Conservation (phyloP, 2,797 vertebrate genomes). For the Cirrhinus molitorella region DNA sequence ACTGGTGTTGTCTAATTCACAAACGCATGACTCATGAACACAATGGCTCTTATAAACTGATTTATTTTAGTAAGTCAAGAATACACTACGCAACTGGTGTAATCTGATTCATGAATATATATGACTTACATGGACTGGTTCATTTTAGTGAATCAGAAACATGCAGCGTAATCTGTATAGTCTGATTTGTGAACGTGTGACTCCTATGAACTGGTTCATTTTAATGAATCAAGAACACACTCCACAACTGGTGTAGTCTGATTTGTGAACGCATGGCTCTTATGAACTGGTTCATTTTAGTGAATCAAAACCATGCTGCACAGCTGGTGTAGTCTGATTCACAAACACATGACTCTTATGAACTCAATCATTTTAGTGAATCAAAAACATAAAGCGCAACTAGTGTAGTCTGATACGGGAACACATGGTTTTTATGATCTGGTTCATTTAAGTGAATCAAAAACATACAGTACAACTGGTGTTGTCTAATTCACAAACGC, state of each 20-base stretch:
- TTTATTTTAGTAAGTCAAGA: too few relatives aligned
- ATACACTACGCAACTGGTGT: not conserved
- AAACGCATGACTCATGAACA: too few relatives aligned
- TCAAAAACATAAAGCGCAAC: not conserved
- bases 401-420: not conserved
- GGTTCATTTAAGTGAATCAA: not conserved
- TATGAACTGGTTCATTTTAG: not conserved
- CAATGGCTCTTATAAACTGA: too few relatives aligned
- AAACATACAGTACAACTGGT: not conserved
- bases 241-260: not conserved
- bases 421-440: not conserved
- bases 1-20: too few relatives aligned
- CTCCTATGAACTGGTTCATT: not conserved
- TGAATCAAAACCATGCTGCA: not conserved
- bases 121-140: not conserved
- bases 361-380: not conserved
- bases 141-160: not conserved
- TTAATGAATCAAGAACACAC: not conserved
- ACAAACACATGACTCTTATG: not conserved
- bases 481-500: not conserved
- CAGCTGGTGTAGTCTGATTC: not conserved
- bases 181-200: not conserved
- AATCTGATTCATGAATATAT: not conserved
- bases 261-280: not conserved
- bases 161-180: not conserved